Conservation (phyloP, 2,113 vertebrate species). For the Salminus brasiliensis region DNA sequence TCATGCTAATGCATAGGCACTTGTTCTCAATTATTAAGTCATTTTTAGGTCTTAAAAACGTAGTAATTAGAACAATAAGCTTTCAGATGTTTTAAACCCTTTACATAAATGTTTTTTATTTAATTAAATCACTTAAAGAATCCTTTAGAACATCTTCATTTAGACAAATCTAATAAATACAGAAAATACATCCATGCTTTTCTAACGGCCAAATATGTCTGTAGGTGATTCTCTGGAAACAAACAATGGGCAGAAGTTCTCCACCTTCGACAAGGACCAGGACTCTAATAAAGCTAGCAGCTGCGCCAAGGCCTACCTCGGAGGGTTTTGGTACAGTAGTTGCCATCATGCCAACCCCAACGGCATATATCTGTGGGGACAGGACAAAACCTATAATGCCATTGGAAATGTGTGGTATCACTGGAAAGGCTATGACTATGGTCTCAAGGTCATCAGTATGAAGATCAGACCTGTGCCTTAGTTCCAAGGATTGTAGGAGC, state of each 20-base stretch:
- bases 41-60: too few species aligned
- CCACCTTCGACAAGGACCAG: conserved; percentile 81
- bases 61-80: too few species aligned
- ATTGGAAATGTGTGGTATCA: conserved; percentile 37
- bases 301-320: conserved; percentile 72
- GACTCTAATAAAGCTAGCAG: conserved; percentile 61
- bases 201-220: too few species aligned
- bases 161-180: too few species aligned
- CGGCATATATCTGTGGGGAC: conserved; percentile 60
- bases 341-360: conserved; percentile 78
- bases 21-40: too few species aligned
- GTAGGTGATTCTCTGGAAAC: conserved; percentile 74
- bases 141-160: too few species aligned
- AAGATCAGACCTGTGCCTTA: conserved; percentile 60
- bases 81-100: too few species aligned
- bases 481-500: too few species aligned
- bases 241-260: conserved; percentile 80
- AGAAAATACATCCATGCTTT: not conserved
- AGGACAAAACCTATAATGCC: conserved; percentile 25
- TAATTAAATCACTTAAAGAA: too few species aligned
- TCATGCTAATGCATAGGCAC: too few species aligned
- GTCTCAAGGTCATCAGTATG: conserved; percentile 55
- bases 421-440: conserved; percentile 49
- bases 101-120: too few species aligned
- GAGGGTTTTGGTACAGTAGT: conserved; percentile 78